Evolutionary conservation across 2,797 vertebrate genomes (phyloP), one percentile per base, ranked within the genome.

Genomic region (Poecilia velifera): DNA sequence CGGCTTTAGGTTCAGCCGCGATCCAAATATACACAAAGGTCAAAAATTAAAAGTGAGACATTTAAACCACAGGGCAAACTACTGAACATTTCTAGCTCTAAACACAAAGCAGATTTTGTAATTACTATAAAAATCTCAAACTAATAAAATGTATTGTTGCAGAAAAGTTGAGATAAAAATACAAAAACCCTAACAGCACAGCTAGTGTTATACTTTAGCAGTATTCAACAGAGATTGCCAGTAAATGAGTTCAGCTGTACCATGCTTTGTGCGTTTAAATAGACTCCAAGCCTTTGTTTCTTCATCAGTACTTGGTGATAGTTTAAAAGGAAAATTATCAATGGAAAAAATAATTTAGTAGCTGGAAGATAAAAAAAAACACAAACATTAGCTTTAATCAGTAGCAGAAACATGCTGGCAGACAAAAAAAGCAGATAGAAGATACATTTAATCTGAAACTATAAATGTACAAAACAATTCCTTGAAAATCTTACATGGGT

Each of bases 51-150:
- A 16, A 64, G 31, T 16, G 34, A 20, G 22, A 41, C 5, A 28
- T 43, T 18, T 70, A 10, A 46, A 47, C 20, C n/a, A 43, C 10
- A 9, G 9, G 20, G 4, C 20, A 28, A 66, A 76, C 74, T 62
- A 34, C 6, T 13, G 0, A 39, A 41, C 73, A 31, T 43, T 22
- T 25, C 51, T 81, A 76, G 9, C 9, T 28, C 39, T 39, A 3
- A 74, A n/a, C 4, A 64, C 71, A 79, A 77, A 80, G 55, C 49
- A 16, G 3, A 0, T 34, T 71, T 89, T 90, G 89, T 85, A 90
- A 89, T 85, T 90, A 71, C n/a, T 31, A 34, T 10, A 22, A 2
- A 80, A 9, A 81, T 45, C 76, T 1, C 34, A 8, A 62, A n/a
- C 18, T 41, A 13, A 25, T 41, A 25, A 41, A 57, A 68, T 41